These are phyloP conservation scores for Nyctibius bracteatus DNA, from an alignment of 2,113 vertebrate species.

Conservation along the genomic window DNA sequence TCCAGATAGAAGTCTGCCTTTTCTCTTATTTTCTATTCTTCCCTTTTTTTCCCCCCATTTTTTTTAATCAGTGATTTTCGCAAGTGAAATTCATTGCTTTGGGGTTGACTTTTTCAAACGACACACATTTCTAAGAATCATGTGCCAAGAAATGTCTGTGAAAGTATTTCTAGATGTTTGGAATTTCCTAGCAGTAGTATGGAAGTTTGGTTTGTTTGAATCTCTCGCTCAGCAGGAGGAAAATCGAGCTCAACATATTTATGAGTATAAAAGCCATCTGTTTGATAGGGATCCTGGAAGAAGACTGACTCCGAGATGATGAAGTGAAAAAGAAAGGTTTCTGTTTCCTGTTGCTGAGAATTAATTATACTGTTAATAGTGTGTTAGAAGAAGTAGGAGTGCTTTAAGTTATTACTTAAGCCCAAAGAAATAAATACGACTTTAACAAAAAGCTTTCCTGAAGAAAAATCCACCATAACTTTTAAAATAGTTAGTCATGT, in stretches of 20 bases:
- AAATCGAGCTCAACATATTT: constrained; percentile 61
- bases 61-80: background rate
- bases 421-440: constrained; percentile 12
- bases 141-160: constrained; percentile 59
- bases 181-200: constrained; percentile 65
- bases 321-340: constrained; percentile 50
- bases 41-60: accelerated
- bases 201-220: constrained; percentile 55
- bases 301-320: constrained; percentile 48
- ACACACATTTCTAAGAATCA: constrained; percentile 25
- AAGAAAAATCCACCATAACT: background rate
- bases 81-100: constrained; percentile 25
- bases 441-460: background rate
- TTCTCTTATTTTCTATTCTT: constrained; percentile 3
- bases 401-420: constrained; percentile 26
- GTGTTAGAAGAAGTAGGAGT: constrained; percentile 20
- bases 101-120: background rate
- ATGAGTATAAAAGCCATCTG: constrained; percentile 65
- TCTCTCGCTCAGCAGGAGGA: constrained; percentile 48
- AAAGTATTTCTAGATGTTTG: constrained; percentile 61
- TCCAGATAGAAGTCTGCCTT: background rate
- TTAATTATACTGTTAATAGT: constrained; percentile 60
- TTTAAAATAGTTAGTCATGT: background rate
- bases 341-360: constrained; percentile 43
- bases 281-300: constrained; percentile 55